A percentile compares a stretch with the other conserved stretches of the same genome.
Evolutionary conservation across 2,888 invertebrate genomes (phyloP).

Genomic region (Biston stratarius): DNA sequence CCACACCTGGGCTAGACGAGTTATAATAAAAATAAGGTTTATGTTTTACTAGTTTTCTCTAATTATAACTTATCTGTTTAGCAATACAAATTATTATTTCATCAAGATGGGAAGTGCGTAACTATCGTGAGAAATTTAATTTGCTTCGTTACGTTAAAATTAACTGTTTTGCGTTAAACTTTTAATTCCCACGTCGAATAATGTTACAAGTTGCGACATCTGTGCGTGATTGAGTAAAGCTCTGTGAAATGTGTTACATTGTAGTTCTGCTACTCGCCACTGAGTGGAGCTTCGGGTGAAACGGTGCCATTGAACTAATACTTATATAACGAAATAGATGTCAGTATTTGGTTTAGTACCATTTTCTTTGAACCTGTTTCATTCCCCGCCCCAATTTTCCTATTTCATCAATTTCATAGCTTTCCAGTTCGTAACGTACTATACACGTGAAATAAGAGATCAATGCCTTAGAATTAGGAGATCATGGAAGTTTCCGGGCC

Average conservation of each 20-base stretch:
- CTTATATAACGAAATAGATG: no score
- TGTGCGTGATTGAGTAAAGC: conserved; percentile 50
- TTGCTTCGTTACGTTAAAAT: conserved; percentile 32
- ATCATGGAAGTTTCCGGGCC: no score
- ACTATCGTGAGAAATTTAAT: conserved; percentile 47
- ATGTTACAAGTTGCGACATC: conserved; percentile 61
- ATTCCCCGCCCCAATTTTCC: no score
- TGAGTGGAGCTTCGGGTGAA: conserved; percentile 55
- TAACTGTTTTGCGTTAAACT: conserved; percentile 46
- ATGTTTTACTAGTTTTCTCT: no score
- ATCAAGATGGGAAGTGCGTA: conserved; percentile 41
- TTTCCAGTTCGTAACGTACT: no score
- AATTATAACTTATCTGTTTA: neutral
- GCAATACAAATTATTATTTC: conserved; percentile 36
- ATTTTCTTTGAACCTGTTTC: no score
- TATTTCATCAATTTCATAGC: no score
- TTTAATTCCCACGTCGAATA: conserved; percentile 50
- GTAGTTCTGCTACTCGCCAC: conserved; percentile 42
- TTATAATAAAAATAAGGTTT: no score
- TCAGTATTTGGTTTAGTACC: no score
- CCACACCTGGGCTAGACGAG: no score
- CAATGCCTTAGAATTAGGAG: no score
- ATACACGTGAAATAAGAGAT: no score
- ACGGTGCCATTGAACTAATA: neutral
- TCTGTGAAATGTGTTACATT: conserved; percentile 40